Evolutionary conservation across 2,113 vertebrate genomes (phyloP), one percentile per base, ranked within the genome.

Genomic region (Drymodes brunneopygia): DNA sequence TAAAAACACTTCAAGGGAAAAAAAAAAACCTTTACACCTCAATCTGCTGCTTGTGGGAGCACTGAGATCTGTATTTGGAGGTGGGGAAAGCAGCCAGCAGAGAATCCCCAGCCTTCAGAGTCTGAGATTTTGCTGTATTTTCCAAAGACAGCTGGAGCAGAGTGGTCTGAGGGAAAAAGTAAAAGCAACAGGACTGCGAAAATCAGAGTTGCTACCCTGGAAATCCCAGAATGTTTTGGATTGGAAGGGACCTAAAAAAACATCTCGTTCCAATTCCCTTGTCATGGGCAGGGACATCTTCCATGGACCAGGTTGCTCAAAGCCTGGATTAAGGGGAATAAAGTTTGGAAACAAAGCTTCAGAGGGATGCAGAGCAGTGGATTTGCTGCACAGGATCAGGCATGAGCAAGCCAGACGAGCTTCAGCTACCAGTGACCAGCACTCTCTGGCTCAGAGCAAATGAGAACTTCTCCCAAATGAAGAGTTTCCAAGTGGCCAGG

Each of bases 21-120:
- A 78, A 66, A 13, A 11, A 57, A 70, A 88, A 50, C 35, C 62
- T 67, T 64, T 80, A 61, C 29, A 35, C 18, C 40, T 89, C 20
- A 7, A 36, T 73, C 47, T 64, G 48, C 15, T 12, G 20, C 3
- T 15, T 40, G 15, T 35, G 29, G 36, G 28, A 75, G 44, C 44
- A 17, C 48, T 1, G 4, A 60, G 38, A 28, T 48, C 57, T 57
- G 0, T 33, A 15, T 53, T 45, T 79, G 38, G 44, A 56, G 7
- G 28, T 51, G n/a, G 29, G 48, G 54, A 91, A 79, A 79, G 61
- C 75, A 95, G 45, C 28, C 85, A 88, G 74, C 42, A 65, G 25
- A 77, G 71, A 90, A 89, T 57, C 35, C 25, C 15, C 60, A 33
- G 22, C 27, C 53, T 85, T 92, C 60, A 17, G 53, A 85, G 28